Conservation (phyloP, 1,140 invertebrate species). For the Pseudoatta argentina region DNA sequence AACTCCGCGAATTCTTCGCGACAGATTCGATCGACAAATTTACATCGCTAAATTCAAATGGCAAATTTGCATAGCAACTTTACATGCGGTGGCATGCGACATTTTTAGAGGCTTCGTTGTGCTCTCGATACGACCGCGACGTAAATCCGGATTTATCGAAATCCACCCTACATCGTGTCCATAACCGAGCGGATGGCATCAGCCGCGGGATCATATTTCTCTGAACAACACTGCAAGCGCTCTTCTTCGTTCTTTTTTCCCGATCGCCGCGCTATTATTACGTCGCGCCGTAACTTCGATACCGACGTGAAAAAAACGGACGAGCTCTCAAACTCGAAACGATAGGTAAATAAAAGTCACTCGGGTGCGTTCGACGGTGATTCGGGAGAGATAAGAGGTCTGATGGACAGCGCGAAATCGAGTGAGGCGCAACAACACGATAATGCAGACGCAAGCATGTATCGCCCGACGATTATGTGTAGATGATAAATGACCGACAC, state of each 20-base stretch:
- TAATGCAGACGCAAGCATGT: constrained; percentile 33
- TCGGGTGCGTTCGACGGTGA: constrained; percentile 65
- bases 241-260: constrained; percentile 9
- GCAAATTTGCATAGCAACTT: background rate
- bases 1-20: background rate
- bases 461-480: constrained; percentile 62
- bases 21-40: background rate
- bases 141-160: constrained; percentile 30
- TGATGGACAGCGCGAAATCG: constrained; percentile 55
- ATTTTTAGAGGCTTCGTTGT: background rate
- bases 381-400: constrained; percentile 75
- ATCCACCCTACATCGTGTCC: constrained; percentile 12
- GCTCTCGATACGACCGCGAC: constrained; percentile 1
- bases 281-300: constrained; percentile 29
- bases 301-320: constrained; percentile 40
- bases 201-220: constrained; percentile 31
- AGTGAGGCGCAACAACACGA: constrained; percentile 48
- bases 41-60: constrained; percentile 1
- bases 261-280: constrained; percentile 24
- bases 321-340: constrained; percentile 37
- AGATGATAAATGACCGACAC: constrained; percentile 68
- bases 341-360: constrained; percentile 74
- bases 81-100: background rate
- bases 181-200: constrained; percentile 20
- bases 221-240: background rate